A percentile compares a stretch with the other conserved stretches of the same genome.
These are phyloP conservation scores for Calameuta filiformis DNA, from an alignment of 2,888 invertebrate species.

Conservation along the genomic window DNA sequence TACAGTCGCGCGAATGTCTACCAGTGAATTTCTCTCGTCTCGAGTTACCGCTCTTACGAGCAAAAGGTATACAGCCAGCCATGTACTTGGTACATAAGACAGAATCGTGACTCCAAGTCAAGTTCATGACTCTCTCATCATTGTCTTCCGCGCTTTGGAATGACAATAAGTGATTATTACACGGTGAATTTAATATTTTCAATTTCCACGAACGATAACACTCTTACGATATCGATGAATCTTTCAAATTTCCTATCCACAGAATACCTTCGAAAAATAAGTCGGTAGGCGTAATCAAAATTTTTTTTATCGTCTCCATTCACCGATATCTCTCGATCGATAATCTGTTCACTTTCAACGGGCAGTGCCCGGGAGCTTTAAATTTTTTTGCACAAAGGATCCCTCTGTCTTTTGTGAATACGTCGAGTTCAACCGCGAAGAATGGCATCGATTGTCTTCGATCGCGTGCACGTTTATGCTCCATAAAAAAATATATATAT, in stretches of 20 bases:
- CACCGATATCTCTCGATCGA: background rate
- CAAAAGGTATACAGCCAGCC: background rate
- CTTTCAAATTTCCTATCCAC: background rate
- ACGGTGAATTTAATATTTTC: background rate
- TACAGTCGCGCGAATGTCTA: background rate
- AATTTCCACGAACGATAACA: background rate
- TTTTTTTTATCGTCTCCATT: background rate
- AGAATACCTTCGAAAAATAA: background rate
- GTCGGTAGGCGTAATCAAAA: background rate
- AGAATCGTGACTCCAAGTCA: conserved; percentile 31
- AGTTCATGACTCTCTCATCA: conserved; percentile 57
- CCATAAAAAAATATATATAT: too few relatives aligned
- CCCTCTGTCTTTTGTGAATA: background rate
- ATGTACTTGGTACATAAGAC: background rate
- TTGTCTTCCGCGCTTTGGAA: conserved; percentile 39
- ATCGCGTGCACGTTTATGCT: background rate
- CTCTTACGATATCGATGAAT: background rate
- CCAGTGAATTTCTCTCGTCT: background rate
- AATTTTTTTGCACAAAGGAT: background rate
- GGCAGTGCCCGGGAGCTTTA: background rate
- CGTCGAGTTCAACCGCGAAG: background rate
- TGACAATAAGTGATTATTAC: conserved; percentile 27
- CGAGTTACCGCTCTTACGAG: background rate
- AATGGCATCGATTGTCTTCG: background rate
- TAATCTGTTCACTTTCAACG: background rate